Evolutionary conservation across 1,140 invertebrate species (phyloP).

Genomic region (Drosophila sp.): DNA sequence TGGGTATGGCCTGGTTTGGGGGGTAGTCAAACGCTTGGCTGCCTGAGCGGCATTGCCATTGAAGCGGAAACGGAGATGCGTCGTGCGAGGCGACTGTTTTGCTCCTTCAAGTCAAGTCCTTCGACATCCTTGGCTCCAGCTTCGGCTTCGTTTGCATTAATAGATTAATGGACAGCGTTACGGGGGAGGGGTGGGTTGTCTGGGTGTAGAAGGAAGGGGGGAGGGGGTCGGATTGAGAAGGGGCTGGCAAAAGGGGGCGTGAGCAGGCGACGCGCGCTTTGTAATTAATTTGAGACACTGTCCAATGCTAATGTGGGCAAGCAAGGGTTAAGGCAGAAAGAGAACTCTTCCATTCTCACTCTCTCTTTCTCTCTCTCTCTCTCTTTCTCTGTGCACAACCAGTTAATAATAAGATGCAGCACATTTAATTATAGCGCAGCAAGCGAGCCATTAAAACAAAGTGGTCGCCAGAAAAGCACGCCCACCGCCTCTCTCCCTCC

Average conservation of each 20-base stretch:
- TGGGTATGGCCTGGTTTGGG: neutral
- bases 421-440: conserved; percentile 76
- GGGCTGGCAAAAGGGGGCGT: conserved; percentile 17
- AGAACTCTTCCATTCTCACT: no score
- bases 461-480: conserved; percentile 69
- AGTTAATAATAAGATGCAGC: conserved; percentile 76
- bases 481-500: conserved; percentile 27
- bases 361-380: neutral
- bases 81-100: conserved; percentile 41
- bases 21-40: conserved; percentile 34
- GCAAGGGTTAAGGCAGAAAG: conserved; percentile 1
- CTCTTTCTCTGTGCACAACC: conserved; percentile 17
- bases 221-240: neutral
- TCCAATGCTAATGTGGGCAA: neutral
- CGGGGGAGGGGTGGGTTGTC: no score
- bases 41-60: conserved; percentile 57
- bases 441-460: conserved; percentile 73
- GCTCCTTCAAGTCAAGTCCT: conserved; percentile 28
- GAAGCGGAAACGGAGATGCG: conserved; percentile 81
- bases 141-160: conserved; percentile 58
- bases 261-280: conserved; percentile 34
- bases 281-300: conserved; percentile 45
- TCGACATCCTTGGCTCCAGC: conserved; percentile 10
- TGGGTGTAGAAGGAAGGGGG: no score
- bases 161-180: conserved; percentile 67